These are phyloP conservation scores for Megamerina dolium DNA, from an alignment of 2,888 invertebrate species.

Conservation along the genomic window DNA sequence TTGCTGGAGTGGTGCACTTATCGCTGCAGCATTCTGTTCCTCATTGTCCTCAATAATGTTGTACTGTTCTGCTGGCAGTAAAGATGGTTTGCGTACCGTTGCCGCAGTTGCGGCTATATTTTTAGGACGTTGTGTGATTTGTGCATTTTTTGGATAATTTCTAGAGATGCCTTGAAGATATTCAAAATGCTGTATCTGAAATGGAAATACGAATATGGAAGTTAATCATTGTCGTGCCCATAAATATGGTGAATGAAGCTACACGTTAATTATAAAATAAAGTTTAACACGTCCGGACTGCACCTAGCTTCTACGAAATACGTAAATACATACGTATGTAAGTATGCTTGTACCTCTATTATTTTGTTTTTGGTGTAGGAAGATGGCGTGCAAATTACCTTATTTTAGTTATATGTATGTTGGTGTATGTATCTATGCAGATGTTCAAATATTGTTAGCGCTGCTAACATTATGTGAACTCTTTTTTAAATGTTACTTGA, in stretches of 20 bases:
- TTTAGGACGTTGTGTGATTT: constrained; percentile 15
- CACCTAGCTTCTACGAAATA: no score
- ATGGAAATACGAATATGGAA: constrained; percentile 1
- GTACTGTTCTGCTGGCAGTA: neutral
- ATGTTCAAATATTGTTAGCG: no score
- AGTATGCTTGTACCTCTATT: no score
- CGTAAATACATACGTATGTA: no score
- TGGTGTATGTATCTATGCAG: no score
- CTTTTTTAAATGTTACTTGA: no score
- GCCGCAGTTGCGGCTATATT: constrained; percentile 4
- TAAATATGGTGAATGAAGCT: neutral
- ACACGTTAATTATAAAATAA: no score
- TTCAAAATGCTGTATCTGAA: constrained; percentile 44
- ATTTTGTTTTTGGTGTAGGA: no score
- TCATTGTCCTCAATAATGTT: constrained; percentile 30
- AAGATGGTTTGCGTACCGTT: constrained; percentile 10
- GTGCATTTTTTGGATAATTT: constrained; percentile 27
- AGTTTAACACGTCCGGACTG: no score
- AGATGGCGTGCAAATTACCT: no score
- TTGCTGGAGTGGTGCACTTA: constrained; percentile 19
- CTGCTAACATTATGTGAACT: no score
- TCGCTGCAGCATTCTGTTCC: constrained; percentile 29
- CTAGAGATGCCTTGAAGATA: constrained; percentile 44
- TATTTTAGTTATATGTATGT: no score
- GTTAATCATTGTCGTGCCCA: neutral